Percentiles rank a stretch among this genome's conserved stretches.
phyloP scores from a whole-genome alignment of 2,113 vertebrate genomes.

The Galbula dea region DNA sequence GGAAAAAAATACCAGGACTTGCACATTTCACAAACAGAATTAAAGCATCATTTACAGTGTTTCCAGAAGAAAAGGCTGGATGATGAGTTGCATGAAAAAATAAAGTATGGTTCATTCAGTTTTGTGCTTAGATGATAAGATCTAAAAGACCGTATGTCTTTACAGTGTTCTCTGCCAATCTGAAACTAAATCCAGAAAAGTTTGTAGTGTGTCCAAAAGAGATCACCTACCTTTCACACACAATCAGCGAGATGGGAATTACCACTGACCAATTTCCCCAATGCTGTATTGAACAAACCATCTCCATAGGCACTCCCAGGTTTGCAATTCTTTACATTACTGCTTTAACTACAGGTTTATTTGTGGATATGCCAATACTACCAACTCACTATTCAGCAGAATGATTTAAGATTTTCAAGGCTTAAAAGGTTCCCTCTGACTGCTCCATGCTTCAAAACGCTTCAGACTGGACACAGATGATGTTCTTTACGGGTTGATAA shows the following conservation, averaged over 20 bases:
- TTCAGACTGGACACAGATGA: not conserved
- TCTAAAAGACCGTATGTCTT: not conserved
- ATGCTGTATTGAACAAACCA: not conserved
- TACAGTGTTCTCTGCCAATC: not conserved
- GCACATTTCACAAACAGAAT: not conserved
- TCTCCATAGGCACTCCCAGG: not conserved
- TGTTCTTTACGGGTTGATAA: not conserved
- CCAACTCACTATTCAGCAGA: not conserved
- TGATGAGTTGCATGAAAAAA: not conserved
- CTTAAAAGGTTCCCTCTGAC: not conserved
- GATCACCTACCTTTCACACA: not conserved
- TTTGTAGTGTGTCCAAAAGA: not conserved
- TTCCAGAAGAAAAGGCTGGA: not conserved
- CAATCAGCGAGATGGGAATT: not conserved
- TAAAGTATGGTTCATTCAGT: not conserved
- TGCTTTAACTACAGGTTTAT: not conserved
- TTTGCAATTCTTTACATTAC: accelerated
- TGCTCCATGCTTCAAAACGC: not conserved
- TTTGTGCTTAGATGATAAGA: not conserved
- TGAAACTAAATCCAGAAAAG: not conserved
- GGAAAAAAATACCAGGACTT: not conserved
- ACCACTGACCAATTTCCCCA: not conserved
- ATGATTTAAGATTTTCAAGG: not conserved
- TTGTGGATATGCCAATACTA: not conserved
- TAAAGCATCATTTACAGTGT: not conserved